Conservation (phyloP, 2,113 vertebrate species). For the Tragelaphus strepsiceros region DNA sequence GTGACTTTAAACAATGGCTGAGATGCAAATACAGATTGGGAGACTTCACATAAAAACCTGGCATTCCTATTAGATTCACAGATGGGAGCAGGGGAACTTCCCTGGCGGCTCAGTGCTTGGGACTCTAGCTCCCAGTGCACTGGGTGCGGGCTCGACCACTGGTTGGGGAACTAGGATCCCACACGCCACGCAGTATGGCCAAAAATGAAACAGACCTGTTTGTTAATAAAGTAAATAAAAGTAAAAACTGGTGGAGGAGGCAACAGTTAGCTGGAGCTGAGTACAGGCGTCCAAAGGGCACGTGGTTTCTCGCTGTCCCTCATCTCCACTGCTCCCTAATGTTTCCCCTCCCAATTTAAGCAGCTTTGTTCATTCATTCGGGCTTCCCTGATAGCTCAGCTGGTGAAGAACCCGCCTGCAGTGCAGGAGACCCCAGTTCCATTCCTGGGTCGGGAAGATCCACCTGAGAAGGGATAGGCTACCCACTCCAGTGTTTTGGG, state of each 20-base stretch:
- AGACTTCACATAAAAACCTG: not conserved
- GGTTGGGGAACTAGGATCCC: not conserved
- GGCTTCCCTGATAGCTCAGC: not conserved
- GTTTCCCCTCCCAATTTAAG: not conserved
- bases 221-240: not conserved
- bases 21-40: not conserved
- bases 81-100: not conserved
- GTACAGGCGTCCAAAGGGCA: not conserved
- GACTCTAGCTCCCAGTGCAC: not conserved
- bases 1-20: not conserved
- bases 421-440: not conserved
- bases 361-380: not conserved
- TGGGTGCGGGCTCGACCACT: not conserved
- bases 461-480: not conserved
- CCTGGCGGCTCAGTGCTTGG: not conserved
- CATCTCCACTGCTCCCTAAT: too few species aligned
- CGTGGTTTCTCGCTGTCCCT: not conserved
- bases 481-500: not conserved
- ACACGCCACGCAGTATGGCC: not conserved
- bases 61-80: not conserved
- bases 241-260: not conserved
- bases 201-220: not conserved
- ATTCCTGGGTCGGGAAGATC: not conserved
- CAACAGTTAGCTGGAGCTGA: not conserved
- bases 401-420: not conserved